Evolutionary conservation across 2,888 invertebrate genomes (phyloP).

Genomic region (Trypoxylon attenuatum): DNA sequence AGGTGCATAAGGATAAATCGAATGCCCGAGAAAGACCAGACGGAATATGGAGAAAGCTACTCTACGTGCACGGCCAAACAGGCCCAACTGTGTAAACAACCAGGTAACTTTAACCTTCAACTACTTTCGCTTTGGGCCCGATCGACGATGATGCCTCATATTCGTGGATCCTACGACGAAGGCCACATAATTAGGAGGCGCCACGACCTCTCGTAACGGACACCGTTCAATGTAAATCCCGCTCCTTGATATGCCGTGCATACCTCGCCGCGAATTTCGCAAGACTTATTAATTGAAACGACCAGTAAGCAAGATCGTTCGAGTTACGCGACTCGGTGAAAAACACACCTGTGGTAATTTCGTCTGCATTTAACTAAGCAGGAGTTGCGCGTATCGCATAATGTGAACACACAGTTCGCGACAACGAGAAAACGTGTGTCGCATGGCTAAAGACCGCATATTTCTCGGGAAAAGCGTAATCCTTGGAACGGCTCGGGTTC

Average conservation of each 20-base stretch:
- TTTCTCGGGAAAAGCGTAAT: not conserved
- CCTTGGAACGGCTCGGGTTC: not conserved
- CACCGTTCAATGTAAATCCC: no score
- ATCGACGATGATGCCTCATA: not conserved
- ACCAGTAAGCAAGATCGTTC: not conserved
- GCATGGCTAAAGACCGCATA: not conserved
- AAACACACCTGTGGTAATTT: no score
- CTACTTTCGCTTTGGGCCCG: conserved; percentile 6
- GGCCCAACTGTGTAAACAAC: conserved; percentile 2
- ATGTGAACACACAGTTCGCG: not conserved
- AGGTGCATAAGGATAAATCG: not conserved
- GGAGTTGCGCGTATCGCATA: not conserved
- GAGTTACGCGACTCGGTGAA: not conserved
- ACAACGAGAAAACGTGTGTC: not conserved
- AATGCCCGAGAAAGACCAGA: not conserved
- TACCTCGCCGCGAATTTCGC: not conserved
- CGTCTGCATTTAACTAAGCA: no score
- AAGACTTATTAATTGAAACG: not conserved
- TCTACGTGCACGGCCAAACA: not conserved
- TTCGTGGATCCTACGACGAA: not conserved
- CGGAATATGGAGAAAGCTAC: not conserved
- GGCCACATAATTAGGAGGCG: not conserved
- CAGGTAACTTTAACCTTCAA: not conserved
- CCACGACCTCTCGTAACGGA: not conserved
- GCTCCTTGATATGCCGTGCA: not conserved